These are phyloP conservation scores for Punctoribates punctum DNA, from an alignment of 2,888 invertebrate genomes.

Conservation along the genomic window DNA sequence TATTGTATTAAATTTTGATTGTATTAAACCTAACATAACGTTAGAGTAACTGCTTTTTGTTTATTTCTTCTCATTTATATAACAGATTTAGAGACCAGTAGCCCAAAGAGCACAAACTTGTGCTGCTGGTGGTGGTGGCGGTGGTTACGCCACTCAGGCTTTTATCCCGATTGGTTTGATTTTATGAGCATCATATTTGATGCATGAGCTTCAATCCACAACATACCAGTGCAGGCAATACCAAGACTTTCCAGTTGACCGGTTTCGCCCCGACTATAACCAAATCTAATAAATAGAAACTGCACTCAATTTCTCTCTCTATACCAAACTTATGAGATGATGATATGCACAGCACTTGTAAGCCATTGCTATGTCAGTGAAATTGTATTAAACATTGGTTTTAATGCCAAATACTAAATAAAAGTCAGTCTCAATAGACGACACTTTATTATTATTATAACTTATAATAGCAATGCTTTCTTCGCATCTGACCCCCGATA, in stretches of 20 bases:
- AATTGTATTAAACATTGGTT: constrained; percentile 6
- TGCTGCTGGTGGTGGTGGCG: background rate
- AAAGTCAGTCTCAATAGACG: constrained; percentile 3
- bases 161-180: constrained; percentile 29
- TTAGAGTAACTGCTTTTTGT: constrained; percentile 2
- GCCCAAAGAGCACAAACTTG: background rate
- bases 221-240: background rate
- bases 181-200: constrained; percentile 28
- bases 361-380: background rate
- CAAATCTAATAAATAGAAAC: constrained; percentile 12
- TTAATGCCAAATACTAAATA: constrained; percentile 14
- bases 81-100: background rate
- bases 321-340: background rate
- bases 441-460: constrained; percentile 24
- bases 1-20: constrained; percentile 20
- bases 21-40: constrained; percentile 19
- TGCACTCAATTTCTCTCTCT: background rate
- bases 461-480: background rate
- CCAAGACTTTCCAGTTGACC: background rate
- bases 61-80: constrained; percentile 22
- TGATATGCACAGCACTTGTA: constrained; percentile 16
- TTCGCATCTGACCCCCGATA: background rate
- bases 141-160: background rate
- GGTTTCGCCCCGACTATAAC: background rate
- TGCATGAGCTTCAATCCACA: constrained; percentile 13